Evolutionary conservation across 2,113 vertebrate species (phyloP).

Genomic region (Myiozetetes cayanensis): DNA sequence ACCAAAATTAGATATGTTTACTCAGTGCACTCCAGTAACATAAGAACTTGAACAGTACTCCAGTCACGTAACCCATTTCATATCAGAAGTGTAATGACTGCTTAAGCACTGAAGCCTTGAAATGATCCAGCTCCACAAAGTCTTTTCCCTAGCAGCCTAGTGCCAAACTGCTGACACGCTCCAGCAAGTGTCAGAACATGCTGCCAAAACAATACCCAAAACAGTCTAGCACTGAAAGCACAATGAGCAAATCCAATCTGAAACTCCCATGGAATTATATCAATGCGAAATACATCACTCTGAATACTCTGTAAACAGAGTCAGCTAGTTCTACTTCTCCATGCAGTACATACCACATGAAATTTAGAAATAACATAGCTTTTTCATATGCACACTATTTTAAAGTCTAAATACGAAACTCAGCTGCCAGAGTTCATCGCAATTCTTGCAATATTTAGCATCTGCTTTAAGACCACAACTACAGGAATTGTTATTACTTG

Average conservation of each 20-base stretch:
- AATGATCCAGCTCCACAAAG: background rate
- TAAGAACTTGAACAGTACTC: background rate
- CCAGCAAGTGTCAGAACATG: background rate
- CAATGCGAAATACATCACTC: background rate
- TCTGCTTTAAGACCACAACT: conserved; percentile 14
- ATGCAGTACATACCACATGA: background rate
- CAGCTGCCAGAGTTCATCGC: background rate
- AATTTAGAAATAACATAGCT: background rate
- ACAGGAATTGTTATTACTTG: background rate
- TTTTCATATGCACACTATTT: background rate
- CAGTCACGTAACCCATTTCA: background rate
- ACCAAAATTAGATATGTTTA: background rate
- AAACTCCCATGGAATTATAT: background rate
- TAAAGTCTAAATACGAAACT: background rate
- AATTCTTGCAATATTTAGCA: conserved; percentile 30
- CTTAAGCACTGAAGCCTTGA: background rate
- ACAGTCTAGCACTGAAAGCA: background rate
- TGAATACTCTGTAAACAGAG: background rate
- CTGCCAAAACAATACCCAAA: conserved; percentile 28
- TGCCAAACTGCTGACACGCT: background rate
- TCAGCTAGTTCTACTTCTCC: background rate
- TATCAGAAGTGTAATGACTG: background rate
- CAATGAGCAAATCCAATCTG: background rate
- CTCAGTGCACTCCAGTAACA: background rate
- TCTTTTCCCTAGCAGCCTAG: background rate